These are phyloP conservation scores for Meta bourneti DNA, from an alignment of 2,888 invertebrate species.

Conservation along the genomic window DNA sequence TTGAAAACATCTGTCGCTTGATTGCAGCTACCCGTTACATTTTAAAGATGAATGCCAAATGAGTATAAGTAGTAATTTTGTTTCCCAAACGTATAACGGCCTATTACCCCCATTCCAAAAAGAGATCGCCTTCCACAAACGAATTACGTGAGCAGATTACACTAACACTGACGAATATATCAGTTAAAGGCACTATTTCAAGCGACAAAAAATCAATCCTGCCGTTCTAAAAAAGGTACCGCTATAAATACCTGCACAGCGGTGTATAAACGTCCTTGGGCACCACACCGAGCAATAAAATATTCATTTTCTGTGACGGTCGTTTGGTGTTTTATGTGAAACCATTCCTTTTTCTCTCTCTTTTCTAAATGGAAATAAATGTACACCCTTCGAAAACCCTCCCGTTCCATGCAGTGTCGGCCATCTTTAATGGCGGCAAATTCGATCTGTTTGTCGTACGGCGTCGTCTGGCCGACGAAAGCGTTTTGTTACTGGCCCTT, in stretches of 20 bases:
- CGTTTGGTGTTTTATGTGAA: neutral
- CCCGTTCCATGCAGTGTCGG: slow-evolving; percentile 5
- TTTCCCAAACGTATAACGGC: no score
- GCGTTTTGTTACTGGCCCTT: slow-evolving; percentile 52
- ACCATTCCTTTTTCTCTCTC: neutral
- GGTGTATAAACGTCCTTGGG: neutral
- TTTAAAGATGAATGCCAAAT: no score
- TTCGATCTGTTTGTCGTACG: slow-evolving; percentile 63
- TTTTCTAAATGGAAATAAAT: slow-evolving; percentile 21
- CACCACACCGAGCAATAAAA: neutral
- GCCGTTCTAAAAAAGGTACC: neutral
- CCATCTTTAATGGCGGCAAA: slow-evolving; percentile 61
- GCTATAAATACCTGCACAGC: neutral
- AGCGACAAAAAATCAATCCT: neutral
- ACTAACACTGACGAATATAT: neutral
- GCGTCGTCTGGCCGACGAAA: slow-evolving; percentile 49
- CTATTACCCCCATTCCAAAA: neutral
- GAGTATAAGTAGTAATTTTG: no score
- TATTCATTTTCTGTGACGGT: slow-evolving; percentile 9
- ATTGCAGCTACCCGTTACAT: no score
- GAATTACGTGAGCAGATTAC: neutral
- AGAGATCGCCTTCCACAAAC: neutral
- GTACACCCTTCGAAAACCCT: neutral
- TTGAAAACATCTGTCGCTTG: no score
- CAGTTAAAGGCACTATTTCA: neutral